Evolutionary conservation across 2,888 invertebrate genomes (phyloP).

Genomic region (Clepsis dumicolana): DNA sequence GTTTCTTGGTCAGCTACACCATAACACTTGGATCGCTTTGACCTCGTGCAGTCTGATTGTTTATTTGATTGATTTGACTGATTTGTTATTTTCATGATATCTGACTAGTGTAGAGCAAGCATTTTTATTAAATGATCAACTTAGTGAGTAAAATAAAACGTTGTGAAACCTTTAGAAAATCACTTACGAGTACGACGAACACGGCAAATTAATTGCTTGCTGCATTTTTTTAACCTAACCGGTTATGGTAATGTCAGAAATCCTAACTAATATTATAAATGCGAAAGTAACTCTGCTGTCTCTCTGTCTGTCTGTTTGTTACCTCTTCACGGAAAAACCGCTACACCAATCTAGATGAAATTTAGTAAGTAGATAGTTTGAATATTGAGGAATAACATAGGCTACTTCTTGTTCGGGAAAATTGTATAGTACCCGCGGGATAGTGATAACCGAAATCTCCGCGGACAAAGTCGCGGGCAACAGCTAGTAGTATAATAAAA

Average conservation of each 20-base stretch:
- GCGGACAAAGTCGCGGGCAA: no score
- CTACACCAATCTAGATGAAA: no score
- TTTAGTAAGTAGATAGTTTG: no score
- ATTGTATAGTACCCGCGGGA: no score
- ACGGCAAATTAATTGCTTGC: not conserved
- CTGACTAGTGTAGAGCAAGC: not conserved
- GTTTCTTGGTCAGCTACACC: no score
- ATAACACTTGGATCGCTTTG: conserved; percentile 75
- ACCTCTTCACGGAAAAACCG: no score
- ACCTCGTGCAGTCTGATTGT: conserved; percentile 71
- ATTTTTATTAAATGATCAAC: not conserved
- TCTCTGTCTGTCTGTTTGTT: no score
- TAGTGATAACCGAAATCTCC: no score
- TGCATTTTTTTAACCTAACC: not conserved
- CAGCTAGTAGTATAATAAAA: not conserved
- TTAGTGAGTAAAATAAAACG: not conserved
- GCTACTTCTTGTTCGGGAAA: no score
- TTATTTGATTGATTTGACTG: conserved; percentile 41
- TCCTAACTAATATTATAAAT: no score
- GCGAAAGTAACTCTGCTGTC: no score
- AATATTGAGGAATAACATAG: no score
- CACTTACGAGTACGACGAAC: not conserved
- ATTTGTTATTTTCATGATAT: not conserved
- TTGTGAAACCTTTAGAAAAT: not conserved
- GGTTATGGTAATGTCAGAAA: not conserved